phyloP scores from a whole-genome alignment of 2,113 vertebrate genomes.

The Dipodomys spectabilis region DNA sequence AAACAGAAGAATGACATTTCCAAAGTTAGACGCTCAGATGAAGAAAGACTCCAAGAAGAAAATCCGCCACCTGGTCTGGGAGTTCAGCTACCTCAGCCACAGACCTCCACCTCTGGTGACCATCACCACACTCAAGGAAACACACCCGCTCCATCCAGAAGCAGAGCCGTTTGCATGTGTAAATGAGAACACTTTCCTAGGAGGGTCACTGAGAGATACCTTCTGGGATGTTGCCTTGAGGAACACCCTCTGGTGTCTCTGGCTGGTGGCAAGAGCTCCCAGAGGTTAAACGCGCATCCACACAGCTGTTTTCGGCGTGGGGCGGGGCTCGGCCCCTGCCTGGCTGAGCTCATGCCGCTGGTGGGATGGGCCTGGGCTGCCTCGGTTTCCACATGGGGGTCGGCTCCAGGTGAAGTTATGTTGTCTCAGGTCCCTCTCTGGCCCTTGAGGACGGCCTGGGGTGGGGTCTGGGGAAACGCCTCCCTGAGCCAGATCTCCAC shows the following conservation, averaged over 20 bases:
- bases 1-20: neutral
- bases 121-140: neutral
- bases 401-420: too few species aligned
- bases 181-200: too few species aligned
- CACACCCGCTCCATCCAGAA: neutral
- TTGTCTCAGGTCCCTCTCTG: neutral
- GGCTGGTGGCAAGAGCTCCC: too few species aligned
- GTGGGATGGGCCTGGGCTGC: rapidly evolving
- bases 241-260: too few species aligned
- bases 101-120: too few species aligned
- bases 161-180: too few species aligned
- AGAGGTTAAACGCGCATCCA: too few species aligned
- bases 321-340: too few species aligned
- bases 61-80: neutral
- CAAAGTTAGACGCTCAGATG: neutral
- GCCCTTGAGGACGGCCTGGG: rapidly evolving
- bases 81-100: neutral
- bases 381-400: neutral
- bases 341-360: too few species aligned
- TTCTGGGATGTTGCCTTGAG: rapidly evolving
- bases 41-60: too few species aligned
- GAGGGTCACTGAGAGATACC: rapidly evolving
- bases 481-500: rapidly evolving
- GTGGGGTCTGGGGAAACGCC: neutral
- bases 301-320: too few species aligned